Conservation (phyloP, 2,113 vertebrate species). For the Calidris pugnax region DNA sequence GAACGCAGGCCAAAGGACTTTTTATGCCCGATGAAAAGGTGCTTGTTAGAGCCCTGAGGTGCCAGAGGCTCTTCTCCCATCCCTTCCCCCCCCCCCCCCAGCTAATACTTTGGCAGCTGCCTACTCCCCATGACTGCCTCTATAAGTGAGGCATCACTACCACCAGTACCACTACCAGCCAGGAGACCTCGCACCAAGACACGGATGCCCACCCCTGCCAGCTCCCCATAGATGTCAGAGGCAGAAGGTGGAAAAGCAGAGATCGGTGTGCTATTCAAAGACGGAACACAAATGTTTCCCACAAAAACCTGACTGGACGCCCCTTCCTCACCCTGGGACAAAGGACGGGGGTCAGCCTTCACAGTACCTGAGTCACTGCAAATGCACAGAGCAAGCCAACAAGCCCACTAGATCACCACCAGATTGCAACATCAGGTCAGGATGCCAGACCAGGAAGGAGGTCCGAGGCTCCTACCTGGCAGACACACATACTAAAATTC, state of each 20-base stretch:
- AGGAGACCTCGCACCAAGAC: not conserved
- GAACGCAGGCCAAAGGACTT: constrained; percentile 39
- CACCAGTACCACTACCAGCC: not conserved
- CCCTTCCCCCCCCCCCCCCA: constrained; percentile 48
- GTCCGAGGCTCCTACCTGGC: not conserved
- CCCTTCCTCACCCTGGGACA: not conserved
- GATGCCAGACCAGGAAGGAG: not conserved
- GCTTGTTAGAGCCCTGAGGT: constrained; percentile 60
- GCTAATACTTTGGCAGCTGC: not conserved
- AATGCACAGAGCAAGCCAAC: not conserved
- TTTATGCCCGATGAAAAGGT: constrained; percentile 62
- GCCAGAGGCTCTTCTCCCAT: constrained; percentile 71
- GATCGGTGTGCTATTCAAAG: not conserved
- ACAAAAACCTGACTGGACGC: not conserved
- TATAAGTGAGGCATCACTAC: not conserved
- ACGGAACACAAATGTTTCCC: not conserved
- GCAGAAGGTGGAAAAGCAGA: not conserved
- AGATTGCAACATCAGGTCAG: not conserved
- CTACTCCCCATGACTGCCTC: not conserved
- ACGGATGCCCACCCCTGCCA: not conserved
- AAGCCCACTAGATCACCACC: not conserved
- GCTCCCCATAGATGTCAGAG: rapidly evolving
- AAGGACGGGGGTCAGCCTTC: not conserved
- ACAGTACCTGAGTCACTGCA: not conserved
- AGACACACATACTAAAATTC: not conserved